Evolutionary conservation across 2,113 vertebrate species (phyloP), one percentile per base, ranked within the genome.

Genomic region (Poecile atricapillus): DNA sequence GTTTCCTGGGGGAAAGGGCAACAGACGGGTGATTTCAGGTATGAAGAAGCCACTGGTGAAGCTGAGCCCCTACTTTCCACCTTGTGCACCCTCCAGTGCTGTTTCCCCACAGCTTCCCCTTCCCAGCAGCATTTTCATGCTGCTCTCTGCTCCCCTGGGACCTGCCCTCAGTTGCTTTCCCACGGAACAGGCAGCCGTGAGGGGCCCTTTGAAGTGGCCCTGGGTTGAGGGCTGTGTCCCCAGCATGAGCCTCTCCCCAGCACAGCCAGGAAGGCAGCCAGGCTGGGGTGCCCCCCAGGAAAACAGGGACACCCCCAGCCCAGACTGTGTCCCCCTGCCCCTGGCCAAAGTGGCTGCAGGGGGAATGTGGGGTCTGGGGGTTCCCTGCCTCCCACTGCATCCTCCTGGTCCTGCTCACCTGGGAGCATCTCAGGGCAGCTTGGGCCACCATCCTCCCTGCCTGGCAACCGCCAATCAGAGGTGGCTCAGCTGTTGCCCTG

Each of bases 371-470:
- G 58, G 5, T 41, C 64, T 80, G 56, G 56, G 59, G 25, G 19
- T 17, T 87, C 60, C 60, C 23, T 50, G 71, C 1, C 11, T 46
- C 5, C 6, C 6, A 1, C 10, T 21, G 22, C 70, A 69, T 27
- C 47, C 44, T 60, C 82, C 86, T 1, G 6, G 56, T 80, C 65
- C 87, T 46, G 68, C 39, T 92, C 90, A 97, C 94, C 91, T 94
- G 86, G 67, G 77, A 93, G 71, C 89, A 95, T 75, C 94, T 55
- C 68, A 37, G 95, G 94, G 94, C 93, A 94, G 39, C n/a, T 67
- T 30, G 20, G 41, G 69, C 30, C 53, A 83, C 67, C 77, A 59
- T 60, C 67, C 69, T 69, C 25, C 37, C 73, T 67, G 82, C 84
- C 70, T 87, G 81, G 82, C 67, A 87, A 80, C 75, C 2, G 0